phyloP scores from a whole-genome alignment of 2,113 vertebrate species.

The Spea multiplicata region DNA sequence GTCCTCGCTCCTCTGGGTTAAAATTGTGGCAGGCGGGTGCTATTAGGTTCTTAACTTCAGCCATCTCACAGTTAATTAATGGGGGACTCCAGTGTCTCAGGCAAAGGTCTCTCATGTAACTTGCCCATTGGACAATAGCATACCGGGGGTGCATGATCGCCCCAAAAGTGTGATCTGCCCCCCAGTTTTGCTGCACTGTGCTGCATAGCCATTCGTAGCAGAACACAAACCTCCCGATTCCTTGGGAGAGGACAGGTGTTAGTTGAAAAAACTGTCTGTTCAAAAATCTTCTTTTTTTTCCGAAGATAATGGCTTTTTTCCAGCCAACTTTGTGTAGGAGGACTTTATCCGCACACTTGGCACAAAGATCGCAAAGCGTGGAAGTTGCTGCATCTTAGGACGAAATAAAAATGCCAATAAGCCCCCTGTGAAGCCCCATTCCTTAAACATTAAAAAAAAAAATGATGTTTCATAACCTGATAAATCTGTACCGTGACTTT shows the following conservation, averaged over 20 bases:
- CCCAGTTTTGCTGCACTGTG: no score
- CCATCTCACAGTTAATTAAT: no score
- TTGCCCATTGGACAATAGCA: no score
- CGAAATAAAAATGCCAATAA: neutral
- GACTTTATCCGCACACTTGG: neutral
- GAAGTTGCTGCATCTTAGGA: neutral
- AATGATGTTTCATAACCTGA: conserved; percentile 21
- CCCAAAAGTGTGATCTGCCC: no score
- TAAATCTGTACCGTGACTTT: conserved; percentile 11
- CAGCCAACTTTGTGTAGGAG: neutral
- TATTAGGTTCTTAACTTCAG: no score
- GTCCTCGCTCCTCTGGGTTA: no score
- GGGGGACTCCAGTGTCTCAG: no score
- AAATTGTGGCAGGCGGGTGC: no score
- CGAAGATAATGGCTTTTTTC: neutral
- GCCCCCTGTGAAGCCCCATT: neutral
- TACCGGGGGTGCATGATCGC: no score
- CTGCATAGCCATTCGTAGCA: neutral
- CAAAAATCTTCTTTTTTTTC: neutral
- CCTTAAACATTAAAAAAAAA: neutral
- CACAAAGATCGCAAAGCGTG: neutral
- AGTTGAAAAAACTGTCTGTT: neutral
- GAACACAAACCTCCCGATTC: neutral
- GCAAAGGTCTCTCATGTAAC: no score
- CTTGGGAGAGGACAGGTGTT: neutral